These are phyloP conservation scores for Cyanistes caeruleus DNA, from an alignment of 2,113 vertebrate genomes.

Conservation along the genomic window DNA sequence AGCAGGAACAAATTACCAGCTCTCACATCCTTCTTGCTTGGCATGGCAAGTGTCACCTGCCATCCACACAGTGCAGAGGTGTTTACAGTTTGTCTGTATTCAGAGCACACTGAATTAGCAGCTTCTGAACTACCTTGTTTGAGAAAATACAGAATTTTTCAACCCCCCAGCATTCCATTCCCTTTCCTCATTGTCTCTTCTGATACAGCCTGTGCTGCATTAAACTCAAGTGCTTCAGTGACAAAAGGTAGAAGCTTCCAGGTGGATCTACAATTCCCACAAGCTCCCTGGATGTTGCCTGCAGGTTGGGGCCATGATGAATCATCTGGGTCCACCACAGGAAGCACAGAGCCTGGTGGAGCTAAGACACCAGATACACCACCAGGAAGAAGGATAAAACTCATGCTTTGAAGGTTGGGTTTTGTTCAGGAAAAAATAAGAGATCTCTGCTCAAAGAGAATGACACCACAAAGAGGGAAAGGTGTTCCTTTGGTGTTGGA, in stretches of 20 bases:
- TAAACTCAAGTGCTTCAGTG: background rate
- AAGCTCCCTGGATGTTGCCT: background rate
- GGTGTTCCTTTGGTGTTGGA: background rate
- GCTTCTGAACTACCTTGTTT: background rate
- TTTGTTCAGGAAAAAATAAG: background rate
- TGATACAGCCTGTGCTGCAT: background rate
- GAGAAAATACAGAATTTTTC: background rate
- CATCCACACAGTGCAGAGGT: background rate
- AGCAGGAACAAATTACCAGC: background rate
- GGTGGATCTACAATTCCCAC: background rate
- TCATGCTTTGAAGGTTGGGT: background rate
- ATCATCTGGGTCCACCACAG: rapidly evolving
- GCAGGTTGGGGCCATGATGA: background rate
- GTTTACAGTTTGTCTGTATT: background rate
- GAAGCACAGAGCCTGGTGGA: background rate
- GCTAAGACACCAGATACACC: background rate
- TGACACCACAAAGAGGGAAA: background rate
- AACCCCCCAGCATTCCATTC: background rate
- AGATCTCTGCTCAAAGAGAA: background rate
- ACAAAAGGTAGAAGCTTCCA: background rate
- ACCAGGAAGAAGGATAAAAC: background rate
- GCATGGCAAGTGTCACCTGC: background rate
- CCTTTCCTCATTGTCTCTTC: background rate
- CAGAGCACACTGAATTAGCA: background rate
- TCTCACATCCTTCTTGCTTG: background rate